A percentile compares a stretch with the other conserved stretches of the same genome.
These are phyloP conservation scores for Tetropium fuscum DNA, from an alignment of 2,888 invertebrate genomes.

Conservation along the genomic window DNA sequence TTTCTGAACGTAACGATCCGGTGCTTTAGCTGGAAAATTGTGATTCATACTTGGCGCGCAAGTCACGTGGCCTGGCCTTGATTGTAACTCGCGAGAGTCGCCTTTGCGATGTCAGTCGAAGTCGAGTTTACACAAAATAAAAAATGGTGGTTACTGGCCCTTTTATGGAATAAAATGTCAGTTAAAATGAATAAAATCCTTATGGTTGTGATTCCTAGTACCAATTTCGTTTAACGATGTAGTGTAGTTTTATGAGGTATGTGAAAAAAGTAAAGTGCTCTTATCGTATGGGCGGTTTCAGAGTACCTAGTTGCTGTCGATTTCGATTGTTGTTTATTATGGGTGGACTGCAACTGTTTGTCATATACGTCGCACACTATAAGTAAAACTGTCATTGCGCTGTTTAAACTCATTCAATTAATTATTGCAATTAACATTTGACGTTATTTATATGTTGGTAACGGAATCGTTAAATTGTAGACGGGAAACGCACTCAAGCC, in stretches of 20 bases:
- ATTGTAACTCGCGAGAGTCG: constrained; percentile 45
- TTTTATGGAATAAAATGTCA: constrained; percentile 45
- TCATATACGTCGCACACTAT: constrained; percentile 46
- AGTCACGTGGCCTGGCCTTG: constrained; percentile 56
- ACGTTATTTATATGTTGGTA: constrained; percentile 40
- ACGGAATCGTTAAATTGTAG: constrained; percentile 37
- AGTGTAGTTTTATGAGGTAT: constrained; percentile 42
- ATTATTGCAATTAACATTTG: constrained; percentile 54
- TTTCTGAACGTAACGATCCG: constrained; percentile 10
- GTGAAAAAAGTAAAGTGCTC: constrained; percentile 29
- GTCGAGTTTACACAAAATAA: constrained; percentile 53
- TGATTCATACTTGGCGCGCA: constrained; percentile 55
- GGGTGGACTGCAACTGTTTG: constrained; percentile 48
- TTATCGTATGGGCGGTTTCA: constrained; percentile 41
- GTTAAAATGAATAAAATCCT: constrained; percentile 46
- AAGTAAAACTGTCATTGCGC: constrained; percentile 42
- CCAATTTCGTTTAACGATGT: constrained; percentile 35
- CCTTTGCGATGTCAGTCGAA: constrained; percentile 43
- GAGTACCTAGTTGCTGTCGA: constrained; percentile 45
- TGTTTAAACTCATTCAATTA: constrained; percentile 58
- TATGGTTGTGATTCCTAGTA: constrained; percentile 47
- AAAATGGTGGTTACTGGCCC: constrained; percentile 60
- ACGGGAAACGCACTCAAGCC: constrained; percentile 28
- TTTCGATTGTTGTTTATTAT: constrained; percentile 56
- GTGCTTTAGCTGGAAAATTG: constrained; percentile 23